Evolutionary conservation across 92 coral and sea anemone genomes (phyloP), one percentile per base, ranked within the genome.

Genomic region (Palythoa caribaeorum): DNA sequence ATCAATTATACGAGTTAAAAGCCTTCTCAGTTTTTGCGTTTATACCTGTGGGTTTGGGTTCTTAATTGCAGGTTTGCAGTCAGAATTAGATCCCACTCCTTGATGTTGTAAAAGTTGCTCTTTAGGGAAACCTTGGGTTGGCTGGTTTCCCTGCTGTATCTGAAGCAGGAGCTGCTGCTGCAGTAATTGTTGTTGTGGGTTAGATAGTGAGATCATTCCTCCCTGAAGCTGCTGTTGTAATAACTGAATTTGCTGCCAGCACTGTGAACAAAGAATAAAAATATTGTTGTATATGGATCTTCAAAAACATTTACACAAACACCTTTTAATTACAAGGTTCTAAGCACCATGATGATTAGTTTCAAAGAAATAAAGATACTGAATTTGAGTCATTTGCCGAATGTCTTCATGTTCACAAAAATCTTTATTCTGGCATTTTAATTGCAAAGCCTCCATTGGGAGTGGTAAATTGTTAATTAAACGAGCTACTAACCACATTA

Each of bases 221-320:
- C 86, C 70, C 76, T 96, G 98, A 9, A 92, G 77, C 68, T 96
- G 98, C 79, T 95, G 99, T 87, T 97, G 96, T 50, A 91, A 84
- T 87, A 93, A 80, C 83, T 94, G 98, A 69, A 94, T 91, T 68
- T 92, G 98, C 80, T 96, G 96, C 95, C 96, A 94, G 28, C 76
- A 81, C 86, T 81, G 63, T 12, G 66, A 81, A 81, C 40, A 47
- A 81, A 20, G 71, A 8, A 16, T 20, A 47, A 40, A 6, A 19
- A 44, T 81, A 47, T 63, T 10, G 40, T 51, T 0, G 5, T 40
- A 55, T 17, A 74, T 3, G 6, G 35, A 3, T 35, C 12, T 11
- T 10, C 2, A 74, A 38, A 51, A 37, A 3, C 19, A 74, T 74
- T 44, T 59, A 15, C 65, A 2, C 65, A 55, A 2, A 12, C 12